phyloP scores from a whole-genome alignment of 37 sponge, comb jelly and placozoan genomes.

The Theonella swinhoei region DNA sequence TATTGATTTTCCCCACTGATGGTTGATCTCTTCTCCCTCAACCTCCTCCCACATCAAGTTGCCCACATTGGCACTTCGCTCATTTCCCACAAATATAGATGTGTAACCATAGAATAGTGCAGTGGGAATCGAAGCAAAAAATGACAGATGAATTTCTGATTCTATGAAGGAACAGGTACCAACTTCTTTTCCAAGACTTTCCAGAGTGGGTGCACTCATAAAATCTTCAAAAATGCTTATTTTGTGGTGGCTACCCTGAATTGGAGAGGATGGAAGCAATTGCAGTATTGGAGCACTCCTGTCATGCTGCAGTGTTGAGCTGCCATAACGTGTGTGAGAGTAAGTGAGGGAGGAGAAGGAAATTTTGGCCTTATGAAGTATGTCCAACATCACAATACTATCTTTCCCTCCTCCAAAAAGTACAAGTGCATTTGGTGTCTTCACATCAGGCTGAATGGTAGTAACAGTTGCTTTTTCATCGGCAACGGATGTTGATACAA shows the following conservation, averaged over 20 bases:
- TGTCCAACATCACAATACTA: background rate
- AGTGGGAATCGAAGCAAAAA: background rate
- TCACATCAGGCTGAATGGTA: background rate
- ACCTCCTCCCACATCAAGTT: constrained; percentile 21
- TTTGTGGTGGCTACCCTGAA: constrained; percentile 3
- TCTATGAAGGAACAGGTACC: background rate
- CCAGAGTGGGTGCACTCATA: background rate
- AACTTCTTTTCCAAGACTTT: background rate
- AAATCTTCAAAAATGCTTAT: background rate
- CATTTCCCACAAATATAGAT: background rate
- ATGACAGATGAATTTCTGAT: background rate
- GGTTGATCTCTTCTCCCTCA: constrained; percentile 31
- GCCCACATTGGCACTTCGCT: constrained; percentile 28
- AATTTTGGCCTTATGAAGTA: background rate
- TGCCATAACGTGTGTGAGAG: constrained; percentile 1
- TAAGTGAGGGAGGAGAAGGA: constrained; percentile 12
- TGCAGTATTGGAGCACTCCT: background rate
- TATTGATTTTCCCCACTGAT: constrained; percentile 23
- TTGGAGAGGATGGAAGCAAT: background rate
- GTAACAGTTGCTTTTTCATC: background rate
- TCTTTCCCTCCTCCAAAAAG: constrained; percentile 29
- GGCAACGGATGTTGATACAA: background rate
- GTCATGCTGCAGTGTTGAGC: background rate
- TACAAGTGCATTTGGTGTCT: background rate
- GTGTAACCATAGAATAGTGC: constrained; percentile 9